phyloP scores from a whole-genome alignment of 53 echinoderm and acorn worm genomes.

The Paracentrotus lividus region DNA sequence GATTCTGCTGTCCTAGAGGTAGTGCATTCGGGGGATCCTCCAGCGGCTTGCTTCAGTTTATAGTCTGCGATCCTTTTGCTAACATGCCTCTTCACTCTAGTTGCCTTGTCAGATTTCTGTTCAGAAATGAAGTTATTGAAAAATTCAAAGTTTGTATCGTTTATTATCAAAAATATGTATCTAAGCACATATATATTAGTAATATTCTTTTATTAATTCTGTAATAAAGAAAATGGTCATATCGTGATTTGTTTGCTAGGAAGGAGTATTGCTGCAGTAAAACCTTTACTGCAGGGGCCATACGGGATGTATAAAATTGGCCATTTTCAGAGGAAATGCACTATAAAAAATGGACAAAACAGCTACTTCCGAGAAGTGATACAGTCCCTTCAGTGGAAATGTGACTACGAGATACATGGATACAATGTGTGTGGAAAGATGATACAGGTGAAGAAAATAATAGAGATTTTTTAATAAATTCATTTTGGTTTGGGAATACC shows the following conservation, averaged over 20 bases:
- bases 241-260: no score
- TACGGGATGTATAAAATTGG: no score
- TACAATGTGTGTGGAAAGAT: not conserved
- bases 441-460: no score
- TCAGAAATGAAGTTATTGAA: not conserved
- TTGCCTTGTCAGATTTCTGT: slow-evolving; percentile 89
- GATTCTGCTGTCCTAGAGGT: slow-evolving; percentile 7
- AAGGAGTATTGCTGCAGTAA: no score
- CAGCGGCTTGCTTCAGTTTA: slow-evolving; percentile 34
- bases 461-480: no score
- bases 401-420: not conserved
- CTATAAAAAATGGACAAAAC: no score
- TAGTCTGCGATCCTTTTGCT: slow-evolving; percentile 80
- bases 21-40: slow-evolving; percentile 76
- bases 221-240: no score
- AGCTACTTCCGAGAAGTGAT: no score
- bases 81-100: slow-evolving; percentile 77
- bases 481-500: no score
- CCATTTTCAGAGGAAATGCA: no score
- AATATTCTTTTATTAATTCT: not conserved
- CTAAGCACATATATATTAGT: not conserved
- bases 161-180: not conserved
- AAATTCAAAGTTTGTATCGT: not conserved
- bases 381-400: not conserved
- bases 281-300: not conserved